These are phyloP conservation scores for Matsumyia berberina DNA, from an alignment of 2,888 invertebrate species.

Conservation along the genomic window DNA sequence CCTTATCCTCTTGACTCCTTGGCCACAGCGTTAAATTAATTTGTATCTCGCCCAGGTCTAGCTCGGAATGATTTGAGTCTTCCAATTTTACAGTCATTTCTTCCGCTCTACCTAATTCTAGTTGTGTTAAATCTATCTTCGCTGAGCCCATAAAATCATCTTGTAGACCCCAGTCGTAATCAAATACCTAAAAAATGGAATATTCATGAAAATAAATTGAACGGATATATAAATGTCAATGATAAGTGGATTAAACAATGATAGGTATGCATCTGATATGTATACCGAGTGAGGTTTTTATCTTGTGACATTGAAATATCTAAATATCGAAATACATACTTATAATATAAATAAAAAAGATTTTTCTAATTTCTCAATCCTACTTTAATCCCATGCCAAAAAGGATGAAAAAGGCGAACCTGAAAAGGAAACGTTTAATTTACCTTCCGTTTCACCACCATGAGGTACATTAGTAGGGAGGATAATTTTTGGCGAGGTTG, in stretches of 20 bases:
- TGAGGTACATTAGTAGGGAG: no score
- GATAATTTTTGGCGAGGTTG: no score
- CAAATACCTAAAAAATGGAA: conserved; percentile 89
- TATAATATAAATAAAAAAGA: no score
- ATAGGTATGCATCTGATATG: no score
- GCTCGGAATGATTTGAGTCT: conserved; percentile 86
- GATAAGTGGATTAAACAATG: not conserved
- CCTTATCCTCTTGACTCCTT: conserved; percentile 96
- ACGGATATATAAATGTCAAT: not conserved
- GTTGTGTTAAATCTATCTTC: conserved; percentile 91
- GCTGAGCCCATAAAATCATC: conserved; percentile 99
- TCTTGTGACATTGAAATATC: no score
- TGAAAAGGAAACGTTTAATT: no score
- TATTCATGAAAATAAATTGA: conserved; percentile 54
- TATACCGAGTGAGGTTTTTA: no score
- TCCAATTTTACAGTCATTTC: conserved; percentile 92
- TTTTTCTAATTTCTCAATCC: no score
- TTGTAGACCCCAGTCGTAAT: conserved; percentile 98
- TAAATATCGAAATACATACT: no score
- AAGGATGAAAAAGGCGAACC: no score
- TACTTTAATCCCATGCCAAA: no score
- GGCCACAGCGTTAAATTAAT: conserved; percentile 95
- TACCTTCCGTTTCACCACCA: no score
- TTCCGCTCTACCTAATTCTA: conserved; percentile 91
- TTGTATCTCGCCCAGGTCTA: conserved; percentile 93